A percentile compares a stretch with the other conserved stretches of the same genome.
These are phyloP conservation scores for Ondatra zibethicus DNA, from an alignment of 2,113 vertebrate genomes.

Conservation along the genomic window DNA sequence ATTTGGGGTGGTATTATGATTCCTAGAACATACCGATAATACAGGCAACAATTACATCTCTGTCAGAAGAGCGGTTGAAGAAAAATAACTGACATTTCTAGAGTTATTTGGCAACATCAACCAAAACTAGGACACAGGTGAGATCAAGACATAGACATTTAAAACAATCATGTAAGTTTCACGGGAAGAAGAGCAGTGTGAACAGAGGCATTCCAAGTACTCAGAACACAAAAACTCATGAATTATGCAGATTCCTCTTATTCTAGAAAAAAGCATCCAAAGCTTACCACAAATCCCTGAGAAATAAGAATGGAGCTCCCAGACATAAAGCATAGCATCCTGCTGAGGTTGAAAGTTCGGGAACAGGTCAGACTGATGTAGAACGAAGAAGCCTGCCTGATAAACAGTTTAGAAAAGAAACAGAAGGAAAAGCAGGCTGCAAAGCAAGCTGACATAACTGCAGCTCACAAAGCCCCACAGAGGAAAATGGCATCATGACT, in stretches of 20 bases:
- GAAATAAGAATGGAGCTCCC: background rate
- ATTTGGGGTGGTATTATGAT: too few relatives aligned
- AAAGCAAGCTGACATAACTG: too few relatives aligned
- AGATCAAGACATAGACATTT: background rate
- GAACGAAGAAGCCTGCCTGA: background rate
- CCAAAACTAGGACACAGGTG: background rate
- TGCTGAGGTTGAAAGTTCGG: too few relatives aligned
- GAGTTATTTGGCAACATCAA: too few relatives aligned
- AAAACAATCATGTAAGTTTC: too few relatives aligned
- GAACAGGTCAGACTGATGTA: background rate
- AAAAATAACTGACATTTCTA: background rate
- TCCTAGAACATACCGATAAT: background rate
- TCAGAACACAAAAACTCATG: background rate
- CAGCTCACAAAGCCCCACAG: too few relatives aligned
- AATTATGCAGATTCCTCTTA: background rate
- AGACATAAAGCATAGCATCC: background rate
- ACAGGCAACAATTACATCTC: background rate
- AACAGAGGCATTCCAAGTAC: background rate
- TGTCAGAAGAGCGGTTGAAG: background rate
- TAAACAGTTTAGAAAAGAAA: background rate
- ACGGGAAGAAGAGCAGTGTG: too few relatives aligned
- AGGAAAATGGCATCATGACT: too few relatives aligned
- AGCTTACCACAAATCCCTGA: background rate
- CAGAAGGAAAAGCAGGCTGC: too few relatives aligned
- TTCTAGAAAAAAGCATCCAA: background rate